Percentiles rank a stretch among this genome's conserved stretches.
Evolutionary conservation across 2,888 invertebrate genomes (phyloP).

Genomic region (Polylopha cassiicola): DNA sequence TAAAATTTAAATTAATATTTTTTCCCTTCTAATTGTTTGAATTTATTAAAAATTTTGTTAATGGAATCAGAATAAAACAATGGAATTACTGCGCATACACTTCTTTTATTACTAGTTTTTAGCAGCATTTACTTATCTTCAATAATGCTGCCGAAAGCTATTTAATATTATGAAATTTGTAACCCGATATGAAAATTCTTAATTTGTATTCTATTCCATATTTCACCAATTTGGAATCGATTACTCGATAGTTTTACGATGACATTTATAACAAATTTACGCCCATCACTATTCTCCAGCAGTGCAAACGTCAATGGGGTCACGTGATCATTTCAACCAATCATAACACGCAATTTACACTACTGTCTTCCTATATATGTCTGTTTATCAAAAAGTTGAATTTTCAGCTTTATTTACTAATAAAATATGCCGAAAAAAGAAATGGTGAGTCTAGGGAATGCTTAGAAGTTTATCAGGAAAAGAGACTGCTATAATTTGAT

Average conservation of each 20-base stretch:
- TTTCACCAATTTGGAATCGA: no score
- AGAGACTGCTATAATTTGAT: slow-evolving; percentile 16
- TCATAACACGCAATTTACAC: slow-evolving; percentile 27
- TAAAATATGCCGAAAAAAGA: slow-evolving; percentile 56
- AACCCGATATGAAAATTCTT: no score
- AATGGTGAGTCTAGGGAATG: slow-evolving; percentile 47
- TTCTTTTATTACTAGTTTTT: background rate
- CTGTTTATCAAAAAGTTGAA: slow-evolving; percentile 49
- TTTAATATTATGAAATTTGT: background rate
- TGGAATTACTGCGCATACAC: background rate
- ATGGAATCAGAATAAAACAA: background rate
- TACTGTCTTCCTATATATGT: slow-evolving; percentile 31
- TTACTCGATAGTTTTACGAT: no score
- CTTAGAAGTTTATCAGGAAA: slow-evolving; percentile 24
- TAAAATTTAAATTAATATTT: background rate
- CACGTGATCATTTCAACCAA: slow-evolving; percentile 52
- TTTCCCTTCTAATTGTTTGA: no score
- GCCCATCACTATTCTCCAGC: slow-evolving; percentile 33
- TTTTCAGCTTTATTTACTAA: slow-evolving; percentile 49
- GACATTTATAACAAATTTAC: background rate
- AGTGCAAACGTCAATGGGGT: slow-evolving; percentile 47
- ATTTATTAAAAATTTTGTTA: no score
- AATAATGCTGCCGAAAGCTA: background rate
- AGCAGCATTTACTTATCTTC: no score
- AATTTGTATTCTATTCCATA: no score